These are phyloP conservation scores for Trypoxylon attenuatum DNA, from an alignment of 2,888 invertebrate genomes.

Conservation along the genomic window DNA sequence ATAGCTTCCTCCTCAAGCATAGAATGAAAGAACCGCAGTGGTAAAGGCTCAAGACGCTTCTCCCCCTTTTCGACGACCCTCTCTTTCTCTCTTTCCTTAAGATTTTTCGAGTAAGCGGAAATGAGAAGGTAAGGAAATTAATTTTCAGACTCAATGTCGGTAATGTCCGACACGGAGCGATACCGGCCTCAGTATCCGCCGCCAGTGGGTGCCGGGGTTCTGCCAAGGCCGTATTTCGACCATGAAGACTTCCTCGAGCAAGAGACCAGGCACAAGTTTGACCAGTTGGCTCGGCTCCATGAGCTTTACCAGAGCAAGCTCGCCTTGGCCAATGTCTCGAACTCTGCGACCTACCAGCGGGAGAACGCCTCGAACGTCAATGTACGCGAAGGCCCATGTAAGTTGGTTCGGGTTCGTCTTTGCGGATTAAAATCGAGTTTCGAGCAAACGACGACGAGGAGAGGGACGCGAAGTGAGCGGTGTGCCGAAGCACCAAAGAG, in stretches of 20 bases:
- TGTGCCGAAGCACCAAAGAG: too few species aligned
- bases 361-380: constrained; percentile 70
- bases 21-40: constrained; percentile 1
- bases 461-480: too few species aligned
- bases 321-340: constrained; percentile 83
- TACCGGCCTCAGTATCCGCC: constrained; percentile 70
- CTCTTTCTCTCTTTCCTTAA: neutral
- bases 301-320: constrained; percentile 88
- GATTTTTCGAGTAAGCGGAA: constrained; percentile 9
- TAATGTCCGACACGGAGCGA: constrained; percentile 72
- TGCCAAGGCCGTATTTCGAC: constrained; percentile 71
- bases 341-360: constrained; percentile 79
- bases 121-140: constrained; percentile 18
- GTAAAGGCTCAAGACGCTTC: constrained; percentile 1
- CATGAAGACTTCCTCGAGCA: constrained; percentile 76
- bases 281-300: constrained; percentile 87
- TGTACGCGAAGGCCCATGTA: constrained; percentile 70
- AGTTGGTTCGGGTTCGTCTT: constrained; percentile 52
- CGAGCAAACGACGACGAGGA: too few species aligned
- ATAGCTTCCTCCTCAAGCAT: constrained; percentile 25
- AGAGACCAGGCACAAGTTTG: constrained; percentile 80
- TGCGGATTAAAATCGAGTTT: constrained; percentile 3
- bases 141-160: constrained; percentile 75
- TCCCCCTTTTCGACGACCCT: constrained; percentile 8
- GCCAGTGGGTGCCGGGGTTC: constrained; percentile 65